Evolutionary conservation across 2,113 vertebrate genomes (phyloP), one percentile per base, ranked within the genome.

Genomic region (Nipponia nippon): DNA sequence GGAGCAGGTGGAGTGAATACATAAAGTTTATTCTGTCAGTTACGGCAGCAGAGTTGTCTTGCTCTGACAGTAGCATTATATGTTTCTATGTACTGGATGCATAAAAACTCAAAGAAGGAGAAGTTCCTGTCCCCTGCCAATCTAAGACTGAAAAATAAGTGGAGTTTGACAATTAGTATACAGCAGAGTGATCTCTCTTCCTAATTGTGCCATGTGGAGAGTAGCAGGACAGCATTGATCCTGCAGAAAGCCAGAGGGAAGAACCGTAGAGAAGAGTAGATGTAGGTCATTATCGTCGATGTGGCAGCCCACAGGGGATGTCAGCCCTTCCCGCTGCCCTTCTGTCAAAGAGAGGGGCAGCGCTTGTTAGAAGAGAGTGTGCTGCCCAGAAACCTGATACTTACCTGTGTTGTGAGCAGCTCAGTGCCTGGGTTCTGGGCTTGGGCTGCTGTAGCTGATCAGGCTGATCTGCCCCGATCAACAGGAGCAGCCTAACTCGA

Each of bases 201-300:
- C 63, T 63, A 67, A 59, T 22, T 63, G 79, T 26, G 38, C 29
- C 7, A 2, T 3, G 42, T 47, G 46, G 72, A 71, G 63, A 73
- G 67, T 38, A 66, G 29, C 63, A 95, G 79, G 66, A 46, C 62
- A 66, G 50, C 30, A 42, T 1, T 67, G 79, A 67, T 90, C 55
- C 18, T 40, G 36, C 55, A 61, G 83, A 71, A 92, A 32, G 92
- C 95, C 80, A 82, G 83, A 72, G 92, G 95, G 69, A 46, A 80
- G 90, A 94, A 52, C 0, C 1, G 40, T 34, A 11, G 73, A n/a
- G 85, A 49, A 36, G 65, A 86, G 73, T 65, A 58, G 69, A 97
- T 96, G 65, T 94, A 93, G 95, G 96, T 96, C 96, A 88, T 29
- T 58, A 3, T 4, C 94, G 82, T 96, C 66, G 3, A 97, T 95